Percentiles rank a stretch among this genome's conserved stretches.
These are phyloP conservation scores for Hephaestus fuliginosus DNA, from an alignment of 2,797 vertebrate genomes.

Conservation along the genomic window DNA sequence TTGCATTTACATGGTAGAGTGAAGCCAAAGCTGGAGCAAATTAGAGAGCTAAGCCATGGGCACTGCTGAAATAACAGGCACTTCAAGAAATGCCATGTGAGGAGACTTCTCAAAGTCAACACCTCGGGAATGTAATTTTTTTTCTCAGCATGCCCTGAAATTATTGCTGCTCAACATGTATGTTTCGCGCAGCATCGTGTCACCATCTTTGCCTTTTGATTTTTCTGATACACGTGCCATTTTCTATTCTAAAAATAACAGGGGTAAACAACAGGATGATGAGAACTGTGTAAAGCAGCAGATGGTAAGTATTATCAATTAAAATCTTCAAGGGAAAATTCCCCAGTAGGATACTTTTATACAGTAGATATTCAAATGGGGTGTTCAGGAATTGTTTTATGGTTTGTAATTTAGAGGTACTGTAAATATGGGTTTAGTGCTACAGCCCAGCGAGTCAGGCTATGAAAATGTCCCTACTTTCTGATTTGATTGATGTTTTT, in stretches of 20 bases:
- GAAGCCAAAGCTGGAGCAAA: conserved; percentile 75
- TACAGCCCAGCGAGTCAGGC: not conserved
- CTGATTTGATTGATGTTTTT: conserved; percentile 46
- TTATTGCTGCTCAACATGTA: conserved; percentile 30
- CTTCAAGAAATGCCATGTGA: conserved; percentile 61
- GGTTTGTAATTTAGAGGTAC: conserved; percentile 19
- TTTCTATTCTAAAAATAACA: conserved; percentile 31
- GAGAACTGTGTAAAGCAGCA: conserved; percentile 1
- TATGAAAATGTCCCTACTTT: conserved; percentile 35
- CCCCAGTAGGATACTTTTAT: not conserved
- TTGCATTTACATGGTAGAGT: conserved; percentile 82
- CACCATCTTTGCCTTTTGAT: not conserved
- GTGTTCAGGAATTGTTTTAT: conserved; percentile 1
- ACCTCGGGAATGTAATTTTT: conserved; percentile 38
- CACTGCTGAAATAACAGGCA: conserved; percentile 69
- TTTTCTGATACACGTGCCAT: conserved; percentile 7
- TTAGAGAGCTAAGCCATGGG: conserved; percentile 67
- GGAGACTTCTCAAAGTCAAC: conserved; percentile 55
- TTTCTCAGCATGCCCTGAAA: conserved; percentile 34
- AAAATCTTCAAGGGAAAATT: conserved; percentile 6
- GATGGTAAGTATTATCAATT: conserved; percentile 15
- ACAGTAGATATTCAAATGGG: conserved; percentile 2
- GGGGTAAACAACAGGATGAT: conserved; percentile 14
- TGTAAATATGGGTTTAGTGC: not conserved
- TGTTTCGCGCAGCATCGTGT: conserved; percentile 29